Evolutionary conservation across 2,113 vertebrate genomes (phyloP).

Genomic region (Parotia lawesii): DNA sequence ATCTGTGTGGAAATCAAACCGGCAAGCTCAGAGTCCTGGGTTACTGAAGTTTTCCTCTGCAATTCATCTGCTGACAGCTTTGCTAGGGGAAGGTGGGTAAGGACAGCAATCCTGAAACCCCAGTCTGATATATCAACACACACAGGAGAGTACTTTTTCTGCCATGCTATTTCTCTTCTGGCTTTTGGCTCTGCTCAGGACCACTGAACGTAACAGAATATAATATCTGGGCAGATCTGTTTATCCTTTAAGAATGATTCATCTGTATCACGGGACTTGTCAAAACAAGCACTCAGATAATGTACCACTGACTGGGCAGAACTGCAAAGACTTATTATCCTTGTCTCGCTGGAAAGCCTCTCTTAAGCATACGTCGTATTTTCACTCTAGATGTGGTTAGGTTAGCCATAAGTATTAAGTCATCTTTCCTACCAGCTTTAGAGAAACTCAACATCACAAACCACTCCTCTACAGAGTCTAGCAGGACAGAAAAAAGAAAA

Average conservation of each 20-base stretch:
- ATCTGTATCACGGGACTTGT: not conserved
- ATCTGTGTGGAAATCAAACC: not conserved
- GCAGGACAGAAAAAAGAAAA: not conserved
- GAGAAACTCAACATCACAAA: not conserved
- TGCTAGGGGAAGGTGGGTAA: not conserved
- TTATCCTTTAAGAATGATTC: slow-evolving; percentile 4
- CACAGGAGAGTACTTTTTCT: not conserved
- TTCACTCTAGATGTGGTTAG: not conserved
- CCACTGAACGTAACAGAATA: not conserved
- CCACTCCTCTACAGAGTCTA: not conserved
- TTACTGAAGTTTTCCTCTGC: not conserved
- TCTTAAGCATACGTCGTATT: not conserved
- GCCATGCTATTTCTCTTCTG: not conserved
- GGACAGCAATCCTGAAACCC: not conserved
- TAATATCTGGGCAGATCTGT: not conserved
- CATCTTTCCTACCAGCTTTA: not conserved
- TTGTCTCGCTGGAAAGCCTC: not conserved
- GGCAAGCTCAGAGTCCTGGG: not conserved
- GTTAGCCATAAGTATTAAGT: not conserved
- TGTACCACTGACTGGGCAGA: not conserved
- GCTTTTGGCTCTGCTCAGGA: not conserved
- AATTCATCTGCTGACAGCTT: not conserved
- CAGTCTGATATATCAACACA: not conserved
- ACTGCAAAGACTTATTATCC: not conserved
- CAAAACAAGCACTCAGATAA: not conserved